Evolutionary conservation across 2,113 vertebrate species (phyloP), one percentile per base, ranked within the genome.

Genomic region (Lepus americanus): DNA sequence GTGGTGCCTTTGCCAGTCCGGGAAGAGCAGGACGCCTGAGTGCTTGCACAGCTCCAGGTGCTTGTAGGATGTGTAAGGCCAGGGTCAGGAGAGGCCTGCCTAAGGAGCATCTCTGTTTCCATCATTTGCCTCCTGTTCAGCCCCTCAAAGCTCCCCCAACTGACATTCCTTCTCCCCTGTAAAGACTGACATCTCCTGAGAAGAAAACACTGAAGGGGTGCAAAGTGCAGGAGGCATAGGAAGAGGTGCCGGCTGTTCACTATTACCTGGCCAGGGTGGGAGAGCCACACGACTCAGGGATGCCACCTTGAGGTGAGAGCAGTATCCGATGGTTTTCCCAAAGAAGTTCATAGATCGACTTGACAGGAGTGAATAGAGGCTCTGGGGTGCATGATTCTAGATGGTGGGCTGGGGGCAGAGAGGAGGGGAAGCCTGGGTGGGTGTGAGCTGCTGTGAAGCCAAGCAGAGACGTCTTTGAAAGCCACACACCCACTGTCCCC

Each of bases 311-410:
- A 17, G n/a, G 11, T 9, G 31, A 33, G 39, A 33, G 23, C 0
- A 51, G 23, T 64, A 4, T 74, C 69, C 64, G 66, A 19, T 16
- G 20, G 6, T 73, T 85, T 59, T 36, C 44, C 59, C 51, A 23
- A 5, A 2, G 3, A 1, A 64, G n/a, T 6, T 83, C 29, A 67
- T 39, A n/a, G 6, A 16, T 9, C 0, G 5, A 13, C 33, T 7
- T 78, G 39, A 1, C 1, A 0, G 6, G 70, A 94, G 36, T 33
- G 36, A 4, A 36, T 27, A 20, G 74, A 61, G 36, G 12, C 83
- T 73, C n/a, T 80, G 36, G 9, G n/a, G 4, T 76, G 25, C 76
- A 4, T 76, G 36, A 27, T 59, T 27, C 29, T n/a, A 86, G 61
- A 22, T 23, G 1, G 0, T 63, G 39, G n/a, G 9, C 55, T 85